A percentile compares a stretch with the other conserved stretches of the same genome.
phyloP scores from a whole-genome alignment of 2,797 vertebrate genomes.

The Lindbergichthys nudifrons region DNA sequence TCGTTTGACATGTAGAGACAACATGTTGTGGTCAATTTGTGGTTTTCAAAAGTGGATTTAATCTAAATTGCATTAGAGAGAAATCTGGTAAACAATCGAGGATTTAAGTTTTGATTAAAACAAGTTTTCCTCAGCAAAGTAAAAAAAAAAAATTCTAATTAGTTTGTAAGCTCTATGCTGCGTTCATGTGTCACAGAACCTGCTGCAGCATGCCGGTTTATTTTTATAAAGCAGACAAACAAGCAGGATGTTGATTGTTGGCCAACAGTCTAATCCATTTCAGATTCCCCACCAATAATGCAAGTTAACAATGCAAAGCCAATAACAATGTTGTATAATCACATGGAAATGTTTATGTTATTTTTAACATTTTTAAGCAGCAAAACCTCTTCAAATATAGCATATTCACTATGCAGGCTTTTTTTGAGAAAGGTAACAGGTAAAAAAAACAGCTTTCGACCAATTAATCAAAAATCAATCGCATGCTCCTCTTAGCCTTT shows the following conservation, averaged over 20 bases:
- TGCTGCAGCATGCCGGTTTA: conserved; percentile 2
- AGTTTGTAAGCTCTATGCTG: not conserved
- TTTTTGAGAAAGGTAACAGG: not conserved
- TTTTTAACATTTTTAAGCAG: not conserved
- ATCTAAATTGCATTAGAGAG: not conserved
- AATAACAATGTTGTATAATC: not conserved
- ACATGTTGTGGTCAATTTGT: not conserved
- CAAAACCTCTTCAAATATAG: conserved; percentile 11
- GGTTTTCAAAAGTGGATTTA: not conserved
- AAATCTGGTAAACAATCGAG: not conserved
- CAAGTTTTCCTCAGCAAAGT: not conserved
- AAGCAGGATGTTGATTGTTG: conserved; percentile 7
- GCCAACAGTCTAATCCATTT: conserved; percentile 5
- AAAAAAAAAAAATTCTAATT: too few relatives aligned
- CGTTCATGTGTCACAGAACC: not conserved
- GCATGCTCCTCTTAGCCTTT: not conserved
- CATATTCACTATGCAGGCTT: not conserved
- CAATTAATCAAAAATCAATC: not conserved
- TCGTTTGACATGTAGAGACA: not conserved
- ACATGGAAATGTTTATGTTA: not conserved
- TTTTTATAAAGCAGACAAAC: conserved; percentile 32
- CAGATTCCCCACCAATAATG: not conserved
- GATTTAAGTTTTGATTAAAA: not conserved
- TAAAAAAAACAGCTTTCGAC: not conserved
- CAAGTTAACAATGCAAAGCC: not conserved